These are phyloP conservation scores for Cettia cetti DNA, from an alignment of 2,113 vertebrate species.

Conservation along the genomic window DNA sequence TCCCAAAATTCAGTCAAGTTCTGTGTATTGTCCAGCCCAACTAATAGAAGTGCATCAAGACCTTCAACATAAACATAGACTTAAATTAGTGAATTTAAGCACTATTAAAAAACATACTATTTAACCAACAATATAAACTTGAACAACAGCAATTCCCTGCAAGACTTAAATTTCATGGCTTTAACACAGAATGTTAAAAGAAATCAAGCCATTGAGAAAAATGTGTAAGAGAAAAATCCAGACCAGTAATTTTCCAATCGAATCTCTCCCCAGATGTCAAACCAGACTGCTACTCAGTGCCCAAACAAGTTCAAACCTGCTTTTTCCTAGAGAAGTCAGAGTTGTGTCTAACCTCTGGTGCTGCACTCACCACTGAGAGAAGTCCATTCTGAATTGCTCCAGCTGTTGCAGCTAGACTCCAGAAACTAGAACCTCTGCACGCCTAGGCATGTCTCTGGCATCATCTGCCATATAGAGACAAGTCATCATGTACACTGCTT, in stretches of 20 bases:
- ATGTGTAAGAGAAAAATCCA: not conserved
- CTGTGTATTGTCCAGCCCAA: slow-evolving; percentile 77
- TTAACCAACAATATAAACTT: not conserved
- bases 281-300: not conserved
- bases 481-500: not conserved
- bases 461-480: not conserved
- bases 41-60: slow-evolving; percentile 75
- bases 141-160: not conserved
- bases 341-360: not conserved
- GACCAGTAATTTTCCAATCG: not conserved
- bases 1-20: slow-evolving; percentile 75
- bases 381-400: not conserved
- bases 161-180: not conserved
- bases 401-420: not conserved
- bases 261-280: not conserved
- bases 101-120: not conserved
- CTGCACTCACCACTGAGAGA: not conserved
- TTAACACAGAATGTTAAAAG: not conserved
- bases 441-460: not conserved
- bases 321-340: not conserved
- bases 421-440: not conserved
- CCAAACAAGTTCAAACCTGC: not conserved
- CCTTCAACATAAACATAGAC: slow-evolving; percentile 64
- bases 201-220: not conserved
- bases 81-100: not conserved